phyloP scores from a whole-genome alignment of 1,140 invertebrate genomes.

The Dendrolimus punctatus region DNA sequence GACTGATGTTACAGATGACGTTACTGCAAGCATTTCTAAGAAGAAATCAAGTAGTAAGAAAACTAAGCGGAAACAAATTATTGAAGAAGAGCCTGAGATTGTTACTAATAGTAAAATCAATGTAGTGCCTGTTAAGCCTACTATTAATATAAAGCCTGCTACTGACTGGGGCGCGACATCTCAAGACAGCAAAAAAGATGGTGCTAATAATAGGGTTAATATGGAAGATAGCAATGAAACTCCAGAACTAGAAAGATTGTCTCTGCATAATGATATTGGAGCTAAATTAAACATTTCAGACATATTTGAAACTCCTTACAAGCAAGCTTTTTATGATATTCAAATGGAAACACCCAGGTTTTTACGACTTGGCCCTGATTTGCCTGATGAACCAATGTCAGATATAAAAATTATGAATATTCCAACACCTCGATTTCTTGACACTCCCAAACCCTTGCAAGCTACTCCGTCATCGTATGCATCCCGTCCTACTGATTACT shows the following conservation, averaged over 20 bases:
- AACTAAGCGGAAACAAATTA: conserved; percentile 26
- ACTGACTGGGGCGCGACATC: not conserved
- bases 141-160: conserved; percentile 34
- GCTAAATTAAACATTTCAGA: conserved; percentile 59
- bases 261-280: conserved; percentile 53
- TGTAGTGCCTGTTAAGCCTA: conserved; percentile 27
- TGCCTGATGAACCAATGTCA: conserved; percentile 55
- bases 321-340: conserved; percentile 61
- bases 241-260: conserved; percentile 46
- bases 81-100: conserved; percentile 11
- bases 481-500: conserved; percentile 60
- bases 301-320: conserved; percentile 59
- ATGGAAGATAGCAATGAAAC: conserved; percentile 35
- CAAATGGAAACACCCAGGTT: conserved; percentile 64
- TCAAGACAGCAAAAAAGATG: conserved; percentile 13
- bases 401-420: conserved; percentile 65
- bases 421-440: conserved; percentile 56
- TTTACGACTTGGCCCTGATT: conserved; percentile 33
- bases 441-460: conserved; percentile 39
- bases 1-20: conserved; percentile 7
- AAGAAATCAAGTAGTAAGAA: conserved; percentile 21
- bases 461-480: conserved; percentile 55
- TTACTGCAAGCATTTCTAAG: conserved; percentile 9
- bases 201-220: conserved; percentile 30
- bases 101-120: conserved; percentile 5